phyloP scores from a whole-genome alignment of 2,113 vertebrate species.

The Turnix velox region DNA sequence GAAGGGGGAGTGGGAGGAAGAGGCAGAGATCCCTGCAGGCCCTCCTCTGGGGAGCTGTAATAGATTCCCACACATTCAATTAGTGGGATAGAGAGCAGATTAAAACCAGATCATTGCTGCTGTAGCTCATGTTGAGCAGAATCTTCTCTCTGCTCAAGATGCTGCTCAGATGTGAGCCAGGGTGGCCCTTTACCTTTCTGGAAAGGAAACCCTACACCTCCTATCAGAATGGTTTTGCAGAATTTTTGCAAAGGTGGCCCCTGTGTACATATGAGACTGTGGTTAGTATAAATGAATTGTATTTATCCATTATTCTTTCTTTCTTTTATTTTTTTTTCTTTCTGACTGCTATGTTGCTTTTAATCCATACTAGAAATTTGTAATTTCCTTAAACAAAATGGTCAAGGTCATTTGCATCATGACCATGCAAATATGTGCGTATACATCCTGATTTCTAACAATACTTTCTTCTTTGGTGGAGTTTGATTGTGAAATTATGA shows the following conservation, averaged over 20 bases:
- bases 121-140: neutral
- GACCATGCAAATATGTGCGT: neutral
- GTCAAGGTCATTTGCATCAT: neutral
- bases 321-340: neutral
- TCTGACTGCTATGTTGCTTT: neutral
- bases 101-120: neutral
- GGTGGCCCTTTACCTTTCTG: neutral
- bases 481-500: slow-evolving; percentile 4
- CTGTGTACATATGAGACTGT: neutral
- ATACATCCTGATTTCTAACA: slow-evolving; percentile 27
- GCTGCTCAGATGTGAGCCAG: neutral
- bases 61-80: neutral
- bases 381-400: slow-evolving; percentile 17
- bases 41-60: neutral
- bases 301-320: neutral
- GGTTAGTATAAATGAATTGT: neutral
- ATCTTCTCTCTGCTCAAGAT: neutral
- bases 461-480: neutral
- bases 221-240: neutral
- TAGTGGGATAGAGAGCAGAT: neutral
- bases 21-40: neutral
- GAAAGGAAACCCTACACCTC: neutral
- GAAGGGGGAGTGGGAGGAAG: neutral
- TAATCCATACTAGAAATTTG: neutral
- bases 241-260: neutral